These are phyloP conservation scores for Podotricha telesiphe DNA, from an alignment of 2,888 invertebrate species.

Conservation along the genomic window DNA sequence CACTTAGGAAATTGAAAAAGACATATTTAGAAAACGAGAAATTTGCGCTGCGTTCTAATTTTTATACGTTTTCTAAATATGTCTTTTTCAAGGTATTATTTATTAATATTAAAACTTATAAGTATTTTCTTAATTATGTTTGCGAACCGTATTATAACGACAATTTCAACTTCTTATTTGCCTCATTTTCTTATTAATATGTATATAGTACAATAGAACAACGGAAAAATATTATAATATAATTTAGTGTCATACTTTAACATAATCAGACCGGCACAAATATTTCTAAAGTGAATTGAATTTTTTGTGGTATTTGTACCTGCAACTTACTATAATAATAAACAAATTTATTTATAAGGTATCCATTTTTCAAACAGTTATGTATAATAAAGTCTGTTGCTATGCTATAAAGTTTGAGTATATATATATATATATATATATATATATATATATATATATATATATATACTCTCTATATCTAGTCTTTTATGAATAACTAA, in stretches of 20 bases:
- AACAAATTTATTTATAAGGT: no score
- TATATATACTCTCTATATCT: not conserved
- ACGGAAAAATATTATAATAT: not conserved
- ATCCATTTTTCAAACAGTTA: not conserved
- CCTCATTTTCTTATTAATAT: not conserved
- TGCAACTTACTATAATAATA: not conserved
- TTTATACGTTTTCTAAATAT: no score
- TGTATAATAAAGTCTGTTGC: not conserved
- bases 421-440: no score
- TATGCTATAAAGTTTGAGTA: not conserved
- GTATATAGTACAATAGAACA: not conserved
- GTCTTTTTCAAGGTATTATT: no score
- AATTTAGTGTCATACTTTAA: conserved; percentile 9
- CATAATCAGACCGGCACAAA: conserved; percentile 8
- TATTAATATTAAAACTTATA: no score
- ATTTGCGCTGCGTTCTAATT: no score
- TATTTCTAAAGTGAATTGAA: not conserved
- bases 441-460: no score
- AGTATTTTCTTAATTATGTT: no score
- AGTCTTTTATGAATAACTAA: conserved; percentile 4
- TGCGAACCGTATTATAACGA: no score
- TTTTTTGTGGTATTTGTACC: not conserved
- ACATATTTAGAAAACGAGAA: no score
- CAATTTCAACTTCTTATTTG: no score
- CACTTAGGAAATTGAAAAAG: no score